These are phyloP conservation scores for Gouania willdenowi DNA, from an alignment of 2,797 vertebrate genomes.

Conservation along the genomic window DNA sequence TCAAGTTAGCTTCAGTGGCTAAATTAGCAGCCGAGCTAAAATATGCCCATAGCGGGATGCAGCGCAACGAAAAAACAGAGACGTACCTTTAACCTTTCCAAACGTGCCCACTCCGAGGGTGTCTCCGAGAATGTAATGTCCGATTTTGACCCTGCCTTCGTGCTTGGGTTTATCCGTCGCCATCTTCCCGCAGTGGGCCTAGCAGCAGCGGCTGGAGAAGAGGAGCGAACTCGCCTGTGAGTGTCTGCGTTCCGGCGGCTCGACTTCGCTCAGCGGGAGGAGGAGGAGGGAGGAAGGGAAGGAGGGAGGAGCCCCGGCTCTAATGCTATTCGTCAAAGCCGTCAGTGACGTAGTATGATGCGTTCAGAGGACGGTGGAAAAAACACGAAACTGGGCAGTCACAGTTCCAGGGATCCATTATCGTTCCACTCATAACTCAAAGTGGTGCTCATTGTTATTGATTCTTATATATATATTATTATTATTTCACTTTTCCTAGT, in stretches of 20 bases:
- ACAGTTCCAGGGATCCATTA: no score
- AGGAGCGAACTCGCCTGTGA: slow-evolving; percentile 41
- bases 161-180: slow-evolving; percentile 94
- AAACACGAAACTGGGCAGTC: neutral
- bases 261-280: slow-evolving; percentile 3
- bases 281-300: neutral
- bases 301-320: slow-evolving; percentile 39
- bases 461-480: no score
- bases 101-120: slow-evolving; percentile 96
- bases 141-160: slow-evolving; percentile 95
- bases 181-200: slow-evolving; percentile 89
- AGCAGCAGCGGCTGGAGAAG: slow-evolving; percentile 58
- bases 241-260: slow-evolving; percentile 27
- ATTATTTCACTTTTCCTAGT: no score
- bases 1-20: slow-evolving; percentile 54
- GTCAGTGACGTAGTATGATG: slow-evolving; percentile 29
- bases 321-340: slow-evolving; percentile 31
- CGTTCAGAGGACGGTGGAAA: slow-evolving; percentile 17
- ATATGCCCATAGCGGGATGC: no score
- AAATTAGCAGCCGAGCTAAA: no score
- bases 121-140: slow-evolving; percentile 93
- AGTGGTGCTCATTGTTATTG: no score
- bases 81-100: slow-evolving; percentile 93
- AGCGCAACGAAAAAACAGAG: no score
- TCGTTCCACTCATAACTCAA: no score